Evolutionary conservation across 2,888 invertebrate species (phyloP), one percentile per base, ranked within the genome.

Genomic region (Aspidiotus rigidus): DNA sequence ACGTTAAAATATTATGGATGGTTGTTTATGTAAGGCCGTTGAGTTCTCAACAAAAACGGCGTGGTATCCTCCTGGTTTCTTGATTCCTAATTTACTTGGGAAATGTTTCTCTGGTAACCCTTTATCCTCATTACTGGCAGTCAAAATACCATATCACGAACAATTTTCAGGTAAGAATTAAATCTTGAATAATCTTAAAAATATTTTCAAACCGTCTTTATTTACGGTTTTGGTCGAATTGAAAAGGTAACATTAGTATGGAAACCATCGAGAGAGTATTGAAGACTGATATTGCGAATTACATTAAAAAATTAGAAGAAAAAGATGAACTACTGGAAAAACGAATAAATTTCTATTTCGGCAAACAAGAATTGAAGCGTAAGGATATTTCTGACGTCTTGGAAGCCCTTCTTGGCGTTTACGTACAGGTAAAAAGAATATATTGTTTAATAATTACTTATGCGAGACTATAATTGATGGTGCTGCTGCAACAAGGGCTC

Each of bases 391-490:
- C 95, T 0, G 95, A 96, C 78, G 83, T 85, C 72, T 87, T 93
- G 2, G 95, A 96, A 79, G 89, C 94, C 0, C 77, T 96, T 5
- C 85, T 94, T 64, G 93, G 93, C 0, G 85, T 83, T 5, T 89
- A 89, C 77, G 82, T 92, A 0, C 77, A 79, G 63, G 80, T 80
- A 73, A 74, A 63, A 55, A 11, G 2, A 28, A 55, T 11, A 69
- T 49, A 49, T 3, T 49, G 28, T 28, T 3, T 28, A 3, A 28
- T 28, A 28, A 3, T 28, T 13, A 49, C 13, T 54, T 54, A 5
- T 63, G 49, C n/a, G 59, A 41, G 7, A 1, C 17, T 60, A 49
- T 55, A 64, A 5, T 62, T 11, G 62, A 16, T 11, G 11, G 9
- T 56, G n/a, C n/a, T n/a, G n/a, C n/a, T n/a, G n/a, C n/a, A n/a